Evolutionary conservation across 2,113 vertebrate genomes (phyloP), one percentile per base, ranked within the genome.

Genomic region (Tachycineta bicolor): DNA sequence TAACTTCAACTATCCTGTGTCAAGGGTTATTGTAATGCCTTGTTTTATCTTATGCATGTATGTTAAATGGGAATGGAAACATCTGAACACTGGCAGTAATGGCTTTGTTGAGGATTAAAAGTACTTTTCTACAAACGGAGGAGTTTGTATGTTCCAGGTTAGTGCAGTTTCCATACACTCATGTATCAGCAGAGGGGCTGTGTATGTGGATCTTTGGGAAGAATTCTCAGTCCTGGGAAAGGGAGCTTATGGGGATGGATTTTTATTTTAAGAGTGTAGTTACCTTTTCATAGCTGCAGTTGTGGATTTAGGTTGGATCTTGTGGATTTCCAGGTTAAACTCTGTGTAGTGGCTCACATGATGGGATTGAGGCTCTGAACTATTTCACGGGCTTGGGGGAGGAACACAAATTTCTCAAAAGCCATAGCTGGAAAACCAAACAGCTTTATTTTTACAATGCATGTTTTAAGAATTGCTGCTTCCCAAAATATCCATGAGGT

Each of bases 71-170:
- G 90, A 97, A 91, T 95, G 96, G 86, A 95, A 95, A 84, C 93
- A 93, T 84, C 93, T 89, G 96, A 96, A 94, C 78, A 47, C 49
- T 93, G 70, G 73, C 90, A 65, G 2, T 90, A 24, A 24, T 90
- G 94, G 76, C 76, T 95, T 89, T 87, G 83, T 49, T 49, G 77
- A 92, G 94, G 95, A 97, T 96, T 97, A 97, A 96, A 97, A 97
- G 44, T 95, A 89, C 94, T 96, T 95, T 97, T 96, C 47, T 96
- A 97, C 34, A 26, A 80, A 56, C 6, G 17, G 86, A 83, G 59
- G 86, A 92, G 95, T 86, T 87, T 29, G 39, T 95, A 88, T 87
- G 52, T 94, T 96, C 56, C 12, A 76, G 90, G 76, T 55, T 56
- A 90, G 85, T 1, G 0, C 73, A 94, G 85, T 52, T 34, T 47